Evolutionary conservation across 2,113 vertebrate genomes (phyloP).

Genomic region (Melanerpes formicivorus): DNA sequence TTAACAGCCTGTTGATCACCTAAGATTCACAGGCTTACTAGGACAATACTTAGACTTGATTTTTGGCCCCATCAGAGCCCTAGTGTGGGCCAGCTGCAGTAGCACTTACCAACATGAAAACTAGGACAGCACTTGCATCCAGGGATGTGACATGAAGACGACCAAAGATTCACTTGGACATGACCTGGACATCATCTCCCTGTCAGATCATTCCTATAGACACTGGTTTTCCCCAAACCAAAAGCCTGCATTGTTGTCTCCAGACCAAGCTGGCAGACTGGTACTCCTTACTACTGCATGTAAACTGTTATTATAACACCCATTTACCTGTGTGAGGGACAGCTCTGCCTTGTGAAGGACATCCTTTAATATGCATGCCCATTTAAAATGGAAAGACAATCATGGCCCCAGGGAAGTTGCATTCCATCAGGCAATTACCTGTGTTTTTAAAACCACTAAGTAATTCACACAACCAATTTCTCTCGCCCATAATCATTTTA

Average conservation of each 20-base stretch:
- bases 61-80: not conserved
- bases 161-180: not conserved
- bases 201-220: not conserved
- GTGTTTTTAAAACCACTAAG: constrained; percentile 10
- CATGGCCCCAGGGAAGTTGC: not conserved
- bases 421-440: constrained; percentile 26
- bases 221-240: accelerated
- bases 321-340: not conserved
- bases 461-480: not conserved
- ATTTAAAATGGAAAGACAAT: not conserved
- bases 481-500: constrained; percentile 7
- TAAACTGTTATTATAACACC: not conserved
- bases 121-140: not conserved
- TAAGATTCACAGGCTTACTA: not conserved
- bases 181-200: not conserved
- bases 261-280: not conserved
- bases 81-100: not conserved
- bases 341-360: not conserved
- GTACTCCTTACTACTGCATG: not conserved
- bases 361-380: not conserved
- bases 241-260: not conserved
- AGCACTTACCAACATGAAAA: not conserved
- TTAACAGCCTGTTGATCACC: not conserved
- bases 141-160: not conserved
- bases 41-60: accelerated